phyloP scores from a whole-genome alignment of 2,888 invertebrate species.

The Latheticus oryzae region DNA sequence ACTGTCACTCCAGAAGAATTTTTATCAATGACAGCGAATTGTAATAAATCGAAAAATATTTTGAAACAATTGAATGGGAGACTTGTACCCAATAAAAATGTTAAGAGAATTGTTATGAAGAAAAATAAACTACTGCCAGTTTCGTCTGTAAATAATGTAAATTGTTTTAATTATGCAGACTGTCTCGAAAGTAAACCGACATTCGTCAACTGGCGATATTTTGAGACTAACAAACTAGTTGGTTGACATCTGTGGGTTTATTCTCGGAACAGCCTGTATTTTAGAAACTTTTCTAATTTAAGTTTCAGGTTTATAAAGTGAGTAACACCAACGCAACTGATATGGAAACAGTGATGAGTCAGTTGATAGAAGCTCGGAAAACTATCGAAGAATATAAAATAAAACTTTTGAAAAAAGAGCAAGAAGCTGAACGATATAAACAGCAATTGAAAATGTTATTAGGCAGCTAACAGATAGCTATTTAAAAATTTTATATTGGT shows the following conservation, averaged over 20 bases:
- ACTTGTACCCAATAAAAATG: slow-evolving; percentile 49
- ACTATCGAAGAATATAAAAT: slow-evolving; percentile 61
- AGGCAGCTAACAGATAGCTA: slow-evolving; percentile 55
- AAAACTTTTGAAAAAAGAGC: slow-evolving; percentile 59
- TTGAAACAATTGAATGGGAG: slow-evolving; percentile 54
- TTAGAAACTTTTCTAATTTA: slow-evolving; percentile 16
- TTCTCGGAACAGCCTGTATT: too few species aligned
- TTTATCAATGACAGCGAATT: slow-evolving; percentile 60
- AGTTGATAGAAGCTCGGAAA: slow-evolving; percentile 60
- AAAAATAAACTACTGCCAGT: slow-evolving; percentile 59
- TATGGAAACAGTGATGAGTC: slow-evolving; percentile 56
- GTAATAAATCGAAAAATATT: slow-evolving; percentile 41
- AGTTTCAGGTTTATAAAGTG: slow-evolving; percentile 41
- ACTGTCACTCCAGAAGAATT: slow-evolving; percentile 69
- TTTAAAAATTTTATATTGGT: too few species aligned
- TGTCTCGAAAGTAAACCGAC: too few species aligned
- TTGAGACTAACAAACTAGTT: too few species aligned
- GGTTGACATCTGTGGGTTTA: slow-evolving; percentile 10
- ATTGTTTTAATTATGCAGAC: too few species aligned
- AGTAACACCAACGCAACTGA: slow-evolving; percentile 43
- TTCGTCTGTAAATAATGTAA: slow-evolving; percentile 45
- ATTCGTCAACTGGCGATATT: too few species aligned
- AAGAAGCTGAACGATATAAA: slow-evolving; percentile 61
- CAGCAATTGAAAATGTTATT: slow-evolving; percentile 57
- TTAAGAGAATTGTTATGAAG: slow-evolving; percentile 61